Evolutionary conservation across 2,888 invertebrate genomes (phyloP).

Genomic region (Bursaphelenchus okinawaensis): DNA sequence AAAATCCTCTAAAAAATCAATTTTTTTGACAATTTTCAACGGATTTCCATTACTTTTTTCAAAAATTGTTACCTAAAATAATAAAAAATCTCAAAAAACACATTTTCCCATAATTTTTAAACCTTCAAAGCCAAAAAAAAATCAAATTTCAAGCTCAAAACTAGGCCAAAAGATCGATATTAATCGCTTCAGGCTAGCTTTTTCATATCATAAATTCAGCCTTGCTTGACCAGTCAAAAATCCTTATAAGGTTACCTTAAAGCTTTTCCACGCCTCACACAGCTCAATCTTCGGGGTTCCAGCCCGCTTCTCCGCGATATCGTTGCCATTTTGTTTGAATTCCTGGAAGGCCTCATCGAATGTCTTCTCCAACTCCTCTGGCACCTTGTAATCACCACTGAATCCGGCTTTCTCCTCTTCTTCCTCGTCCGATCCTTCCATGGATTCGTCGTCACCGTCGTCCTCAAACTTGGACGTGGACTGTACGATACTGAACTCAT

Average conservation of each 20-base stretch:
- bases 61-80: background rate
- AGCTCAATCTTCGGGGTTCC: background rate
- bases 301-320: background rate
- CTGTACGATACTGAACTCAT: background rate
- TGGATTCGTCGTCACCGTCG: background rate
- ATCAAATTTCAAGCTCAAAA: too few relatives aligned
- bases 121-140: too few relatives aligned
- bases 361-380: background rate
- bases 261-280: slow-evolving; percentile 20
- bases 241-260: slow-evolving; percentile 6
- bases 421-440: background rate
- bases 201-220: too few relatives aligned
- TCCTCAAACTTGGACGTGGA: background rate
- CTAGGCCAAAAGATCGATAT: too few relatives aligned
- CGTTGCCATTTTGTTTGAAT: background rate
- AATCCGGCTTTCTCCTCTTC: background rate
- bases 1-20: background rate
- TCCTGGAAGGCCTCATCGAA: background rate
- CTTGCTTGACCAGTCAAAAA: too few relatives aligned
- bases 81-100: background rate
- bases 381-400: background rate
- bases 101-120: too few relatives aligned
- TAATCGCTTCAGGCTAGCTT: too few relatives aligned
- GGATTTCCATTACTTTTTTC: too few relatives aligned
- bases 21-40: too few relatives aligned